Percentiles rank a stretch among this genome's conserved stretches.
Conservation (phyloP, 2,797 vertebrate genomes). For the Mus caroli region DNA sequence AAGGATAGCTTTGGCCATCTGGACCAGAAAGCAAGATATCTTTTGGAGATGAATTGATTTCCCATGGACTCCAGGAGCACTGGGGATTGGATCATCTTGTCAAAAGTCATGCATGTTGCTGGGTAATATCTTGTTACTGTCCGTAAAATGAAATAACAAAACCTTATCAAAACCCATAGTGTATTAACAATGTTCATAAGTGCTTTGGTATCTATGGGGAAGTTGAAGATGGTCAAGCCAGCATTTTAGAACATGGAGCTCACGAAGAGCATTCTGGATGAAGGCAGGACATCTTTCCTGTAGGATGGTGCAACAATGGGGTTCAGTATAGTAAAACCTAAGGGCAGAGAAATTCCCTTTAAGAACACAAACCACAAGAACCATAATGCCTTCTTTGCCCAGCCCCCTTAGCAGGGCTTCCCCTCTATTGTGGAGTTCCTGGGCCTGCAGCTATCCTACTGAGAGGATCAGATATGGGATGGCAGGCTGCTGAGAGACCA, state of each 20-base stretch:
- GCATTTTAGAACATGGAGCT: conserved; percentile 20
- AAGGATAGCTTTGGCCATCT: background rate
- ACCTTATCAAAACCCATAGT: conserved; percentile 19
- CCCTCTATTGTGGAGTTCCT: background rate
- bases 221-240: background rate
- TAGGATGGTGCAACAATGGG: background rate
- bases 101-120: background rate
- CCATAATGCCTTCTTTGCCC: background rate
- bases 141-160: conserved; percentile 30
- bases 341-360: background rate
- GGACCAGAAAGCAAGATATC: background rate
- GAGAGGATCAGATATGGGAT: background rate
- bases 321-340: background rate
- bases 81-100: conserved; percentile 7
- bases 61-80: background rate
- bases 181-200: conserved; percentile 18
- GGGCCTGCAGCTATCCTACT: background rate
- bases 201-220: conserved; percentile 33
- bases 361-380: background rate
- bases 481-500: background rate
- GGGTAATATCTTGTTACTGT: background rate
- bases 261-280: conserved; percentile 43
- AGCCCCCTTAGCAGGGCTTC: background rate
- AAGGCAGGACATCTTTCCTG: background rate
- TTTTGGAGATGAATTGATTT: conserved; percentile 47